Evolutionary conservation across 2,888 invertebrate species (phyloP), one percentile per base, ranked within the genome.

Genomic region (Xylota segnis): DNA sequence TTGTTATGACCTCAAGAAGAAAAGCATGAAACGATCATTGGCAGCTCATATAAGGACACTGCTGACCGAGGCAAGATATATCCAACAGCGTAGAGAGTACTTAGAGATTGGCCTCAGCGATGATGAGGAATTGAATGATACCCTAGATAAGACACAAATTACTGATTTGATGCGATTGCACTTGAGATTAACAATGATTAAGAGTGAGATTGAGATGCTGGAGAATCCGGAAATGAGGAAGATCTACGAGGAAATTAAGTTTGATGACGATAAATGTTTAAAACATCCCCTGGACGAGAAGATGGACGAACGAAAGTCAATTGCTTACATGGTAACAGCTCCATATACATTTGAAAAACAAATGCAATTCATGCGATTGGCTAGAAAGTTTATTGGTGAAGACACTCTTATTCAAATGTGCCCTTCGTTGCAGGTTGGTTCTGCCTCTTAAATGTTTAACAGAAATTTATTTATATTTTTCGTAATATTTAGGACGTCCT

Each of bases 171-270:
- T 94, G 92, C 93, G 93, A 81, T 90, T 94, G 0, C 94, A 94
- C 88, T 91, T 94, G 37, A 92, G 94, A 4, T 88, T 95, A 77
- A 91, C 93, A 40, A 93, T 94, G 89, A 94, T 95, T 43, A 94
- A 93, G 83, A 93, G 92, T 43, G 94, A 95, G 88, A 92, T 95
- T 87, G 94, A 94, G 82, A 92, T 94, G 16, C 89, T 94, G 0
- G 94, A 95, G 89, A 94, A 94, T 91, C 94, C 94, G 0, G 90
- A 93, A 27, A 93, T 94, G 91, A 91, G 94, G 65, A 92, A 93
- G n/a, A 92, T 94, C 45, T 92, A 90, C 75, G 90, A 90, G 58
- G 89, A 90, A 45, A 63, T 91, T 0, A 90, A 93, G 74, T 90
- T 91, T 27, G 66, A 87, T 34, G 74, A 79, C 14, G 68, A 72